Percentiles rank a stretch among this genome's conserved stretches.
Conservation (phyloP, 1,140 invertebrate genomes). For the Dendroctonus valens region DNA sequence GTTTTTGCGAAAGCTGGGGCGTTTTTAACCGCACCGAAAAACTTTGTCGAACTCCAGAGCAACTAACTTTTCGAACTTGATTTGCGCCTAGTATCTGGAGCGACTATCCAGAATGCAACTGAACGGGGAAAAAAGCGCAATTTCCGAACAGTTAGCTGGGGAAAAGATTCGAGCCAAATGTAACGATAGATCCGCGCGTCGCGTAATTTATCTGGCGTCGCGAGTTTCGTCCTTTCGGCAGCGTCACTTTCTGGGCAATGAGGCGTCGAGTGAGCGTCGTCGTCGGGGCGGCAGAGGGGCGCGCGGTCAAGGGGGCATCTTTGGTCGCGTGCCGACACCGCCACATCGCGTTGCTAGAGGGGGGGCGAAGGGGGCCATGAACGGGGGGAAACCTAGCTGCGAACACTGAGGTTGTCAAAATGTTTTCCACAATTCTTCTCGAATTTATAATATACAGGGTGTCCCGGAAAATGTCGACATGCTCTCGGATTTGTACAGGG, state of each 20-base stretch:
- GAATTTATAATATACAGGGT: too few species aligned
- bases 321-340: conserved; percentile 52
- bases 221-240: conserved; percentile 16
- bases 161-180: background rate
- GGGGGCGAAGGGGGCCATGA: conserved; percentile 19
- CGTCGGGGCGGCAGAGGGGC: conserved; percentile 29
- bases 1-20: too few species aligned
- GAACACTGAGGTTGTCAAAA: conserved; percentile 20
- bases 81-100: too few species aligned
- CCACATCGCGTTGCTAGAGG: conserved; percentile 45
- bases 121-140: too few species aligned
- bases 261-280: conserved; percentile 41
- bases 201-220: conserved; percentile 3
- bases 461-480: too few species aligned
- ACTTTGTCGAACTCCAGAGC: too few species aligned
- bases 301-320: conserved; percentile 37
- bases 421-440: conserved; percentile 8
- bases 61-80: too few species aligned
- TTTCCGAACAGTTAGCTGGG: too few species aligned
- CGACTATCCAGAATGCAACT: too few species aligned
- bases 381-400: conserved; percentile 34
- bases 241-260: conserved; percentile 32
- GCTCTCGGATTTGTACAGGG: too few species aligned
- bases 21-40: too few species aligned
- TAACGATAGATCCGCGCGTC: conserved; percentile 2